Evolutionary conservation across 1,140 invertebrate species (phyloP).

Genomic region (Macrotrachela quadricornifera): DNA sequence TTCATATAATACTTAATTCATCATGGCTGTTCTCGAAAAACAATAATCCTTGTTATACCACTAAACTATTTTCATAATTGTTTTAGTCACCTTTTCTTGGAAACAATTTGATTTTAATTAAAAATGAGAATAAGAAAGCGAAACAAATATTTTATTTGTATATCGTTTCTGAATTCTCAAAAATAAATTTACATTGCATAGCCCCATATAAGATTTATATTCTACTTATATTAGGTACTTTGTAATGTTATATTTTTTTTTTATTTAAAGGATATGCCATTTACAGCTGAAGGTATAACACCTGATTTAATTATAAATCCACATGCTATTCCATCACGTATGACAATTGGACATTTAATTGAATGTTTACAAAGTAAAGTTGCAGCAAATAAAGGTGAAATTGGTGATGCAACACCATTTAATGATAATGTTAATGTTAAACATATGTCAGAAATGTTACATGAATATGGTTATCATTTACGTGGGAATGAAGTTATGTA

Average conservation of each 20-base stretch:
- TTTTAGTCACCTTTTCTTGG: too few species aligned
- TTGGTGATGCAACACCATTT: slow-evolving; percentile 95
- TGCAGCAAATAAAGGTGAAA: slow-evolving; percentile 66
- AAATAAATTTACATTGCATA: neutral
- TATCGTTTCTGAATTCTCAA: too few species aligned
- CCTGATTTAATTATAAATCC: slow-evolving; percentile 98
- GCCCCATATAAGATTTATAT: neutral
- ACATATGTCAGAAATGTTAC: slow-evolving; percentile 82
- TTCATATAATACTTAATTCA: too few species aligned
- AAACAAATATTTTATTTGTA: too few species aligned
- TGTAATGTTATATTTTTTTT: neutral
- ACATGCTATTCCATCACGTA: slow-evolving; percentile 93
- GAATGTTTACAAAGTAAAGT: slow-evolving; percentile 91
- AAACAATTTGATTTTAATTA: too few species aligned
- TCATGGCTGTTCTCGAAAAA: too few species aligned
- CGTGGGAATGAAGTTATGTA: slow-evolving; percentile 84
- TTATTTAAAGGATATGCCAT: slow-evolving; percentile 89
- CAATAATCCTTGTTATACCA: too few species aligned
- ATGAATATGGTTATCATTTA: slow-evolving; percentile 88
- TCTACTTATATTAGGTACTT: neutral
- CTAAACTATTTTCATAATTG: too few species aligned
- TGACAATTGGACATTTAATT: slow-evolving; percentile 99
- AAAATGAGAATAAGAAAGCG: too few species aligned
- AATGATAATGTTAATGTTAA: slow-evolving; percentile 97
- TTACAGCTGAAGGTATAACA: slow-evolving; percentile 84